Conservation (phyloP, 2,113 vertebrate species). For the Hypanus sabinus region DNA sequence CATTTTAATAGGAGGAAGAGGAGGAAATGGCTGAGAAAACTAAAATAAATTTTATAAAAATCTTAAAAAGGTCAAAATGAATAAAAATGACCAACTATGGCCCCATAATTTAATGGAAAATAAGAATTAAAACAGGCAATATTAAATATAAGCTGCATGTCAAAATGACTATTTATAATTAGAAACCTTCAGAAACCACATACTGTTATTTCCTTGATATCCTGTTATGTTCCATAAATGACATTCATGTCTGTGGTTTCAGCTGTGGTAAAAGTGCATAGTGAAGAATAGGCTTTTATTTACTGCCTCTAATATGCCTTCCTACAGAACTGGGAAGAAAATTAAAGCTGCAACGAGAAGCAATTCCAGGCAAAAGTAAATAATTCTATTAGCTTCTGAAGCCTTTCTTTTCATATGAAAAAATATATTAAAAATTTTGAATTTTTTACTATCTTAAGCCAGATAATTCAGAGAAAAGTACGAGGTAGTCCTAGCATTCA, state of each 20-base stretch:
- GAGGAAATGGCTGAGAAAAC: neutral
- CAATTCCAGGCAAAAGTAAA: neutral
- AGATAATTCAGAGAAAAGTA: neutral
- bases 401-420: neutral
- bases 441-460: neutral
- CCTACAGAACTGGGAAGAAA: neutral
- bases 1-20: neutral
- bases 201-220: conserved; percentile 32
- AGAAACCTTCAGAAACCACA: conserved; percentile 30
- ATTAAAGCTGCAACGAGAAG: neutral
- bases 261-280: neutral
- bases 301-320: neutral
- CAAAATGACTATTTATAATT: conserved; percentile 17
- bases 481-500: no score
- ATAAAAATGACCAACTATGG: neutral
- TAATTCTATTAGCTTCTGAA: neutral
- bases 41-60: neutral
- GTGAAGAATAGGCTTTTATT: neutral
- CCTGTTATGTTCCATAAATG: conserved; percentile 37
- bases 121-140: neutral
- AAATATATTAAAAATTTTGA: neutral
- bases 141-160: neutral
- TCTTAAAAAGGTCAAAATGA: neutral
- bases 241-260: conserved; percentile 30
- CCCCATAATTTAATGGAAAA: neutral